Percentiles rank a stretch among this genome's conserved stretches.
Conservation (phyloP, 2,113 vertebrate species). For the Lasiurus cinereus region DNA sequence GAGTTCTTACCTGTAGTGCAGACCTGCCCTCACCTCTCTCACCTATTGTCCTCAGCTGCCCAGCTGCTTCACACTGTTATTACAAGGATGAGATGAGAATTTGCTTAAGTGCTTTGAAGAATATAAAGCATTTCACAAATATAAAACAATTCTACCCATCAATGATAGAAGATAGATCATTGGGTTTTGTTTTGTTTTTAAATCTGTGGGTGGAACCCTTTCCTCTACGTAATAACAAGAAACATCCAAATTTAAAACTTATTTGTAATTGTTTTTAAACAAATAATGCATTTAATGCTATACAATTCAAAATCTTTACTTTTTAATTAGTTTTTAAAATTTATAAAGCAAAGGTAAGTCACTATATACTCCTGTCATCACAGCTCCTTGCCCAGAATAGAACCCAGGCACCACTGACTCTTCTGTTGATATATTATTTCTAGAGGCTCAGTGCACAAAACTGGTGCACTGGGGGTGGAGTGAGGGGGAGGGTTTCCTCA, state of each 20-base stretch:
- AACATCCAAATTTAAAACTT: not conserved
- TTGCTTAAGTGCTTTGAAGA: not conserved
- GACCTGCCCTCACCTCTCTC: not conserved
- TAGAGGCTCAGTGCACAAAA: too few relatives aligned
- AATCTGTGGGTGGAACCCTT: not conserved
- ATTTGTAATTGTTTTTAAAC: conserved; percentile 1
- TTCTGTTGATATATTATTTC: not conserved
- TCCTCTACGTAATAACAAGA: not conserved
- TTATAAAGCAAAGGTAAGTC: not conserved
- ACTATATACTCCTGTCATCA: not conserved
- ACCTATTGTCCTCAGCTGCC: not conserved
- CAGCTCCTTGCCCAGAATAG: not conserved
- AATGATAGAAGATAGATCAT: not conserved
- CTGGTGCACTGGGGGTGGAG: too few relatives aligned
- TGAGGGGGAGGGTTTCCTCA: too few relatives aligned
- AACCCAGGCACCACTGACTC: not conserved
- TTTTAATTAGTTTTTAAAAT: not conserved
- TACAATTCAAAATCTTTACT: not conserved
- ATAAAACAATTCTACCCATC: not conserved
- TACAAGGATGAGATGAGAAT: not conserved
- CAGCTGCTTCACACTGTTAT: not conserved
- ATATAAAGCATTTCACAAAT: not conserved
- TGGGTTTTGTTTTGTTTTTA: too few relatives aligned
- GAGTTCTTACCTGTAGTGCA: not conserved
- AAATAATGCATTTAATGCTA: not conserved